phyloP scores from a whole-genome alignment of 2,888 invertebrate species.

The Melanophora roralis region DNA sequence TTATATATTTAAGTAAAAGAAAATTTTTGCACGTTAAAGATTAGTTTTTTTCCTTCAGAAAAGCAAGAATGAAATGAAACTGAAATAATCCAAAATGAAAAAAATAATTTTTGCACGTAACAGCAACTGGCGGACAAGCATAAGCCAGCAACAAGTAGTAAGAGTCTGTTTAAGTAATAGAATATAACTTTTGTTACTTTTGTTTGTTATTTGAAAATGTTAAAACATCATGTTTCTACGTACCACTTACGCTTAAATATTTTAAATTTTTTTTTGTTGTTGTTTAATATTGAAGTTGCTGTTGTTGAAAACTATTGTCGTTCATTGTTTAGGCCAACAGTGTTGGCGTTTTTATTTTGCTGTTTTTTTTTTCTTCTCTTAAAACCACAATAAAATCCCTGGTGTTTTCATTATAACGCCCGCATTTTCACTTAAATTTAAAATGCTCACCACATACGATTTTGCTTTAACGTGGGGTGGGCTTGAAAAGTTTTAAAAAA shows the following conservation, averaged over 20 bases:
- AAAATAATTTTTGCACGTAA: constrained; percentile 56
- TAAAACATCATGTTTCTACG: constrained; percentile 40
- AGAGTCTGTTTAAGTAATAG: neutral
- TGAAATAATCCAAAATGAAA: constrained; percentile 8
- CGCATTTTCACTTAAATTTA: constrained; percentile 52
- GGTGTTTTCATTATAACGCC: constrained; percentile 60
- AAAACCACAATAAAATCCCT: constrained; percentile 33
- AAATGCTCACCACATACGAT: neutral
- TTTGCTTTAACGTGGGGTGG: neutral
- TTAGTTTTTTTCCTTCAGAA: constrained; percentile 48
- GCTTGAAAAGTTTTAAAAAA: constrained; percentile 15
- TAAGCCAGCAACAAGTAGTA: constrained; percentile 22
- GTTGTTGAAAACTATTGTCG: too few species aligned
- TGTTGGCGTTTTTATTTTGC: constrained; percentile 52
- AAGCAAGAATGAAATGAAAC: constrained; percentile 30
- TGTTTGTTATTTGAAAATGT: constrained; percentile 29
- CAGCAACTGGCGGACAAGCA: constrained; percentile 22
- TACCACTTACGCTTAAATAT: constrained; percentile 19
- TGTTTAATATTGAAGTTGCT: neutral
- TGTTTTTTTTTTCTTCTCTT: neutral
- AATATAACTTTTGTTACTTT: constrained; percentile 27
- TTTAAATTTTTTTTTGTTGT: neutral
- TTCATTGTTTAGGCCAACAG: constrained; percentile 31
- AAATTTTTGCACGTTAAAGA: constrained; percentile 62
- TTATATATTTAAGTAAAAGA: constrained; percentile 33